Conservation (phyloP, 2,888 invertebrate species). For the Arrhopalites spinosus region DNA sequence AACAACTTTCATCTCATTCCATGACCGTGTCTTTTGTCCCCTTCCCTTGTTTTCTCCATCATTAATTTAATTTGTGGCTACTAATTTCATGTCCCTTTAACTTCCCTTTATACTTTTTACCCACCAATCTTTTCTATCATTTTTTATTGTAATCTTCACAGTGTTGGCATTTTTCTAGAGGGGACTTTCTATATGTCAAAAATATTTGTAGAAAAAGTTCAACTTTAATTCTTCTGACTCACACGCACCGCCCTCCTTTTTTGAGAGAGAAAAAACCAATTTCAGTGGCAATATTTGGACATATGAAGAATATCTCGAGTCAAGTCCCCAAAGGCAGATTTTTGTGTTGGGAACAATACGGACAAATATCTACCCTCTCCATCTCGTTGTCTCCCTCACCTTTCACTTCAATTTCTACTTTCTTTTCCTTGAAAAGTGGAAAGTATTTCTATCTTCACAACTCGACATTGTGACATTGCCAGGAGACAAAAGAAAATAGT, state of each 20-base stretch:
- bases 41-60: too few relatives aligned
- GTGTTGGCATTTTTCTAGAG: too few relatives aligned
- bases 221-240: too few relatives aligned
- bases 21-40: too few relatives aligned
- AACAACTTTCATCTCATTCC: too few relatives aligned
- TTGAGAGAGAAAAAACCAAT: constrained; percentile 37
- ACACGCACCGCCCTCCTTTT: neutral
- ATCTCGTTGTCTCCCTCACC: neutral
- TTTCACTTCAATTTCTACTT: constrained; percentile 25
- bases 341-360: constrained; percentile 23
- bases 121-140: too few relatives aligned
- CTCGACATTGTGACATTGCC: too few relatives aligned
- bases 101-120: neutral
- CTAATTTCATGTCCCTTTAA: neutral
- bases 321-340: constrained; percentile 30
- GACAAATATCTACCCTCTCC: neutral
- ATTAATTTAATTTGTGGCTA: too few relatives aligned
- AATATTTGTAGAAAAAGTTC: too few relatives aligned
- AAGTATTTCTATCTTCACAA: neutral
- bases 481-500: too few relatives aligned
- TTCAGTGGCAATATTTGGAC: constrained; percentile 41
- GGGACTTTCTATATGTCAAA: too few relatives aligned
- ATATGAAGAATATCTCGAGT: constrained; percentile 36
- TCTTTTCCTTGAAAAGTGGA: constrained; percentile 12
- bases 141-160: too few relatives aligned